Evolutionary conservation across 2,113 vertebrate species (phyloP).

Genomic region (Ramphastos sulfuratus): DNA sequence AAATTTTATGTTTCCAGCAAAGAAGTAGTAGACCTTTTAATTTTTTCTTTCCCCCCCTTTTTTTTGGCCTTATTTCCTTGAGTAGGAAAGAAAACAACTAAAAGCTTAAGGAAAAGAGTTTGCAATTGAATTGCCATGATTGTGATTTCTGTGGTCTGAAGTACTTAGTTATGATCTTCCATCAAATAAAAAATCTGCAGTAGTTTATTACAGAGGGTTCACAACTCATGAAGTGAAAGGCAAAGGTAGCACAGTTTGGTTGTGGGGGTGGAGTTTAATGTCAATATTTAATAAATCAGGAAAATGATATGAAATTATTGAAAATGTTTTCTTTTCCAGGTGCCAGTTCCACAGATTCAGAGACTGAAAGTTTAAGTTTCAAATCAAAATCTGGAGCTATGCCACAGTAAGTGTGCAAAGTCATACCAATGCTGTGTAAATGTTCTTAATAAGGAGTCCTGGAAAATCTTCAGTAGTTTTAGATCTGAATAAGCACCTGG

Average conservation of each 20-base stretch:
- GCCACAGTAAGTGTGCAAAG: slow-evolving; percentile 88
- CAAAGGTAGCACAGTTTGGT: background rate
- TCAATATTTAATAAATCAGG: background rate
- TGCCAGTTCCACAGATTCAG: slow-evolving; percentile 94
- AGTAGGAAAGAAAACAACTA: background rate
- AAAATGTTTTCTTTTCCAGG: slow-evolving; percentile 76
- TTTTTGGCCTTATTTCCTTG: background rate
- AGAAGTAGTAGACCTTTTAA: background rate
- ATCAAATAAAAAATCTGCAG: background rate
- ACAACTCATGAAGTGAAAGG: background rate
- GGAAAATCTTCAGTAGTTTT: background rate
- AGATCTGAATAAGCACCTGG: background rate
- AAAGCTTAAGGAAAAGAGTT: background rate
- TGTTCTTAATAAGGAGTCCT: background rate
- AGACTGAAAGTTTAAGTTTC: slow-evolving; percentile 83
- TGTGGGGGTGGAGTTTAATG: background rate
- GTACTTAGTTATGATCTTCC: background rate
- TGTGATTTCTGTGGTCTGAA: background rate
- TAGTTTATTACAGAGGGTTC: background rate
- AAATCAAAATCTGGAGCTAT: slow-evolving; percentile 87
- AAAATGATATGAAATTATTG: background rate
- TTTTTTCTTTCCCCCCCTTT: background rate
- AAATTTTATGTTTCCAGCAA: background rate
- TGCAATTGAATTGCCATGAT: background rate
- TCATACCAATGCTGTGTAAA: background rate